Percentiles rank a stretch among this genome's conserved stretches.
Conservation (phyloP, 2,888 invertebrate genomes). For the Tupiocoris notatus region DNA sequence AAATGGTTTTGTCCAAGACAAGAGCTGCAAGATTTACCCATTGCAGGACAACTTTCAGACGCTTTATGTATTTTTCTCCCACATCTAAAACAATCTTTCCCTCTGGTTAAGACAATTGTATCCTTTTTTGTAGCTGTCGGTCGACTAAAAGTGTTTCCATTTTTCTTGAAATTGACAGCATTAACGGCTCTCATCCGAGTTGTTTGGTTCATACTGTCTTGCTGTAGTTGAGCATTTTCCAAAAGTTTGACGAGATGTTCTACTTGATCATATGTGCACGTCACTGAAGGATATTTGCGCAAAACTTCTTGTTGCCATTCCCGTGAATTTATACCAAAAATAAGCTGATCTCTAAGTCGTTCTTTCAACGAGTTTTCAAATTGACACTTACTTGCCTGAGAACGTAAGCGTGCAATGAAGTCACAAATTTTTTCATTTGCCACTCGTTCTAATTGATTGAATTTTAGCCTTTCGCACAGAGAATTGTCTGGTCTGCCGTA, state of each 20-base stretch:
- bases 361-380: background rate
- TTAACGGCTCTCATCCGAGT: background rate
- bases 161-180: background rate
- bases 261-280: background rate
- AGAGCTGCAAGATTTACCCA: background rate
- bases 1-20: background rate
- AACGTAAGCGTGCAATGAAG: background rate
- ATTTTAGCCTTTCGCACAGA: background rate
- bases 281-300: background rate
- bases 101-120: background rate
- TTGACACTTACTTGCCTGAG: background rate
- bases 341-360: background rate
- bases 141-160: too few relatives aligned
- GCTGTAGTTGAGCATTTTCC: background rate
- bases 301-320: background rate
- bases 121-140: too few relatives aligned
- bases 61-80: background rate
- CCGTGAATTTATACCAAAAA: background rate
- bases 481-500: background rate
- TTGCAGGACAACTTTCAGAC: background rate
- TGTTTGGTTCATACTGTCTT: background rate
- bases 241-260: background rate
- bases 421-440: background rate
- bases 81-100: slow-evolving; percentile 4
- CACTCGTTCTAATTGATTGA: background rate